Percentiles rank a stretch among this genome's conserved stretches.
Evolutionary conservation across 1,140 invertebrate genomes (phyloP).

Genomic region (Bombus superbus): DNA sequence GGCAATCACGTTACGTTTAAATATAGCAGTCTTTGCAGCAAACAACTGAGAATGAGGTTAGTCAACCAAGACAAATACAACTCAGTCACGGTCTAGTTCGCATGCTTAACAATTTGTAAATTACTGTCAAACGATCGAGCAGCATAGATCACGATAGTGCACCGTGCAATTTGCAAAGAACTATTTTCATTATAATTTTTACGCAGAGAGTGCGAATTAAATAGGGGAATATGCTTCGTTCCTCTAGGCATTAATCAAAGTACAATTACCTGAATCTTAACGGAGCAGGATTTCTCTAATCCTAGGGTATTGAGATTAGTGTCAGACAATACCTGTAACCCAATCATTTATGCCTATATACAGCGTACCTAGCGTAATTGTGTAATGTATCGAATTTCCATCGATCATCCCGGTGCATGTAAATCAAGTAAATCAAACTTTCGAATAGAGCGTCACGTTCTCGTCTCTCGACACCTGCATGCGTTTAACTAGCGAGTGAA

Average conservation of each 20-base stretch:
- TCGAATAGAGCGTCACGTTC: background rate
- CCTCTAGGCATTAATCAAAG: no score
- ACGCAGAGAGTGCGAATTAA: background rate
- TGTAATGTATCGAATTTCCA: background rate
- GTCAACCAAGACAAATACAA: background rate
- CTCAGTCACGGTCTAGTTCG: constrained; percentile 49
- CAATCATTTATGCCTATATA: background rate
- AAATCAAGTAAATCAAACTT: background rate
- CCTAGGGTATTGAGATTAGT: background rate
- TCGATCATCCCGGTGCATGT: background rate
- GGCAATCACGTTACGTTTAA: background rate
- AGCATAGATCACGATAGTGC: background rate
- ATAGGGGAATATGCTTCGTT: background rate
- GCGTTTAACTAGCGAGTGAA: background rate
- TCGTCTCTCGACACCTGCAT: background rate
- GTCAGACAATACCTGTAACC: background rate
- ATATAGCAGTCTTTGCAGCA: no score
- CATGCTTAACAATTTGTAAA: constrained; percentile 54
- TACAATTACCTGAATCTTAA: background rate
- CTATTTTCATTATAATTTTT: background rate
- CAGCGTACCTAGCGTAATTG: background rate
- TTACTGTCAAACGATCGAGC: constrained; percentile 9
- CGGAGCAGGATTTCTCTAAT: background rate
- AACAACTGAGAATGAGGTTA: background rate
- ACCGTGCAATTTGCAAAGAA: background rate